Evolutionary conservation across 1,140 invertebrate genomes (phyloP).

Genomic region (Bombus polaris): DNA sequence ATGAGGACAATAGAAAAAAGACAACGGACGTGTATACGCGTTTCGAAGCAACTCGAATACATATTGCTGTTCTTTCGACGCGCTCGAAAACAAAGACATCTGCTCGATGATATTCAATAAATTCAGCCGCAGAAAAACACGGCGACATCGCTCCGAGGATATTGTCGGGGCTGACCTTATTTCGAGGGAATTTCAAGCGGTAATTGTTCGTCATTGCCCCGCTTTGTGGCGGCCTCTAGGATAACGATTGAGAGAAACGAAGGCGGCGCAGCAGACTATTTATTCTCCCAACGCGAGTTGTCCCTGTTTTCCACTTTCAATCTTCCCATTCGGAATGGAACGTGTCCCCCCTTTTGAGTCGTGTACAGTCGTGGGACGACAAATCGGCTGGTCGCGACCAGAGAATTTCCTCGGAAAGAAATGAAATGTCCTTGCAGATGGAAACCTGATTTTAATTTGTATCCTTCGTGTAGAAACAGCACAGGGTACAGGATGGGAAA

Average conservation of each 20-base stretch:
- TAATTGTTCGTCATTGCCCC: conserved; percentile 56
- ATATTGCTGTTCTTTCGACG: neutral
- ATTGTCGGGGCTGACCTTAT: conserved; percentile 57
- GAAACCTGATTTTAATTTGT: neutral
- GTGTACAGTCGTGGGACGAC: conserved; percentile 17
- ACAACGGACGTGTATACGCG: neutral
- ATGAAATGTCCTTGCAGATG: neutral
- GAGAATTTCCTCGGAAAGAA: neutral
- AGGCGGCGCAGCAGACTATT: conserved; percentile 30
- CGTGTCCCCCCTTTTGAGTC: conserved; percentile 34
- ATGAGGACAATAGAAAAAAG: neutral
- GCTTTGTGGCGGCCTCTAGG: conserved; percentile 24
- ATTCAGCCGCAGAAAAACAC: conserved; percentile 38
- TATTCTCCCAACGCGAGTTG: conserved; percentile 35
- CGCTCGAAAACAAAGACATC: conserved; percentile 27
- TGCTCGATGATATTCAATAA: conserved; percentile 43
- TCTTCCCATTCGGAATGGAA: conserved; percentile 32
- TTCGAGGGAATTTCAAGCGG: conserved; percentile 56
- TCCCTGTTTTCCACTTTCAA: conserved; percentile 58
- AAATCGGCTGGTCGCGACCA: neutral
- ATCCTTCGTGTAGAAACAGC: neutral
- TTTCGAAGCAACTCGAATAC: neutral
- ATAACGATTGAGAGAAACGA: conserved; percentile 42
- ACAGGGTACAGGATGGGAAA: too few species aligned
- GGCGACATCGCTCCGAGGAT: conserved; percentile 43